Evolutionary conservation across 2,797 vertebrate genomes (phyloP), one percentile per base, ranked within the genome.

Genomic region (Macropus fuliginosus): DNA sequence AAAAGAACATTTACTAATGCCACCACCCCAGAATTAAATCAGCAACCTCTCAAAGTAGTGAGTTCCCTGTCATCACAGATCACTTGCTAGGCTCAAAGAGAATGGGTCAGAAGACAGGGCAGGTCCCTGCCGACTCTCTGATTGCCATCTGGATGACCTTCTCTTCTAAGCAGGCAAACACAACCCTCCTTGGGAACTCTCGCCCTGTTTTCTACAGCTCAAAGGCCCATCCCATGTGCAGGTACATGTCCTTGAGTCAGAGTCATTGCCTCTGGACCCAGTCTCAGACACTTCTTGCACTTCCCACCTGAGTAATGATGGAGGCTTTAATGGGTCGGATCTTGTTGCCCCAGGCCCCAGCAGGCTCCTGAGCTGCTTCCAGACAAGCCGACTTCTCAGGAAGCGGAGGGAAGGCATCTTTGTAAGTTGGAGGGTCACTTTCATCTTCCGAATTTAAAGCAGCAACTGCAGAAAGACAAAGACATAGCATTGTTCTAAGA

Each of bases 391-490:
- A 98, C 99, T 99, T 99, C 99, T 99, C 99, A 11, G 99, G 99
- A 98, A 99, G 99, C 93, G 99, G 99, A 96, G 99, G 99, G 98
- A 99, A 99, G 98, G 99, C 99, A 98, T 99, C 99, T 98, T 99
- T 99, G 98, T 99, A 99, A 97, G 99, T 99, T 96, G 99, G 99
- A 98, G 99, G 99, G 98, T 99, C 99, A 5, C 99, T 99, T 97
- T 99, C 99, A 97, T 99, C 99, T 98, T 99, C 99, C 62, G 98
- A 99, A 98, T 98, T 99, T 98, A 98, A 98, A 98, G 99, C 98
- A 97, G 99, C 99, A 98, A 99, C 99, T 99, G 96, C 81, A 93
- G 46, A 14, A 74, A 29, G 90, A 31, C 92, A 92, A 94, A 87
- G 31, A 89, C 74, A 62, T 24, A 94, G 54, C 16, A 95, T 0